Base-by-base conservation (phyloP, 2,797 vertebrate genomes). In the Phataginus tricuspis region DNA sequence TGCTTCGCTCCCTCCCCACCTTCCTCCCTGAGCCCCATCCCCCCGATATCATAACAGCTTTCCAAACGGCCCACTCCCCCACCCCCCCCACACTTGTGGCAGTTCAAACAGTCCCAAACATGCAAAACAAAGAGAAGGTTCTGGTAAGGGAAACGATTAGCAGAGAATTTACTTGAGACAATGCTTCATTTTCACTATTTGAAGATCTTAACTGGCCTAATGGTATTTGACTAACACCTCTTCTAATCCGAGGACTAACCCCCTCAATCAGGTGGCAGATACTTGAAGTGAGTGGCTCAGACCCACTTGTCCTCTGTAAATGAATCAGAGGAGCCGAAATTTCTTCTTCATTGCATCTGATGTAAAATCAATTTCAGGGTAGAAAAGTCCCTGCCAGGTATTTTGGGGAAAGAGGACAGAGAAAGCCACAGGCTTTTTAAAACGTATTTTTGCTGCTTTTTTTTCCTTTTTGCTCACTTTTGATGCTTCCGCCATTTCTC, bases 221-320 rank as follows among this genome's bases (percentile, higher is more conserved):
- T 98, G 97, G 97, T 98, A 97, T 99, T 98, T 98, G 98, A 98
- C 97, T 98, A 98, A 98, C 97, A 97, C 96, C 94, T 96, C 86
- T 96, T 97, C 97, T 98, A 98, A 98, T 98, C 97, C 86, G 66
- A 97, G 97, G 96, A 96, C 97, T 97, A 98, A 97, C 95, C 93
- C 37, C 95, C 87, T 97, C 92, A 89, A 78, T 98, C 98, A 97
- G 96, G 97, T 96, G 97, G 92, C 95, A 97, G 97, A 98, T 96
- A 95, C 97, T 95, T 95, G 74, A 61, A 84, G 83, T 88, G 93
- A 95, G 89, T 57, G 91, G 21, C 37, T 82, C 18, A 39, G 79
- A 63, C 49, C 23, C 57, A 8, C 80, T 68, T 13, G 34, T 49
- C 87, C 49, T 15, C 34, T 74, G 34, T 23, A 68, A 85, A 14